phyloP scores from a whole-genome alignment of 2,113 vertebrate species.

The Percopsis transmontana region DNA sequence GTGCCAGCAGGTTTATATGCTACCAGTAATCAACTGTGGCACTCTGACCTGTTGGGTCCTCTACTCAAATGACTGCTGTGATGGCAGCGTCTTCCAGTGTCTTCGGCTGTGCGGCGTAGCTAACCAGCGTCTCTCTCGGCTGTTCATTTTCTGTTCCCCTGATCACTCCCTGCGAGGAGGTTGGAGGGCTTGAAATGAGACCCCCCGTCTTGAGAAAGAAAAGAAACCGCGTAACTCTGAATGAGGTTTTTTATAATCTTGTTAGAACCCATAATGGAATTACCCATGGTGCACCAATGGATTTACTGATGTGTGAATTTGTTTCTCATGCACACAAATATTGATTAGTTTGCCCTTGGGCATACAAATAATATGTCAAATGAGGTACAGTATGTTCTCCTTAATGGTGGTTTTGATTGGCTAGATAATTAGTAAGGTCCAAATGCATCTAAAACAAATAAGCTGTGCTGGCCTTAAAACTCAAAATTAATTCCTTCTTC shows the following conservation, averaged over 20 bases:
- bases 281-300: not conserved
- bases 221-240: slow-evolving; percentile 24
- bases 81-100: too few species aligned
- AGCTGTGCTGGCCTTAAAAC: too few species aligned
- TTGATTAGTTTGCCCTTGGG: slow-evolving; percentile 12
- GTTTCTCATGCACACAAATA: slow-evolving; percentile 6
- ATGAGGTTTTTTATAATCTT: slow-evolving; percentile 5
- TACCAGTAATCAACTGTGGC: too few species aligned
- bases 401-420: slow-evolving; percentile 12
- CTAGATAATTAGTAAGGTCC: too few species aligned
- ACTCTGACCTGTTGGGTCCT: too few species aligned
- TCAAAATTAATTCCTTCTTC: not conserved
- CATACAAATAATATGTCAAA: slow-evolving; percentile 6
- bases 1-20: too few species aligned
- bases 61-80: too few species aligned
- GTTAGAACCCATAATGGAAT: slow-evolving; percentile 4
- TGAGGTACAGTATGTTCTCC: slow-evolving; percentile 3
- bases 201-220: slow-evolving; percentile 10
- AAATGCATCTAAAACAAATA: not conserved
- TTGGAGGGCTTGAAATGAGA: not conserved
- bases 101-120: too few species aligned
- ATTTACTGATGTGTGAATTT: slow-evolving; percentile 2
- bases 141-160: not conserved
- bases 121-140: too few species aligned
- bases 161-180: not conserved